Percentiles rank a stretch among this genome's conserved stretches.
Conservation (phyloP, 2,797 vertebrate genomes). For the Yasuhikotakia modesta region DNA sequence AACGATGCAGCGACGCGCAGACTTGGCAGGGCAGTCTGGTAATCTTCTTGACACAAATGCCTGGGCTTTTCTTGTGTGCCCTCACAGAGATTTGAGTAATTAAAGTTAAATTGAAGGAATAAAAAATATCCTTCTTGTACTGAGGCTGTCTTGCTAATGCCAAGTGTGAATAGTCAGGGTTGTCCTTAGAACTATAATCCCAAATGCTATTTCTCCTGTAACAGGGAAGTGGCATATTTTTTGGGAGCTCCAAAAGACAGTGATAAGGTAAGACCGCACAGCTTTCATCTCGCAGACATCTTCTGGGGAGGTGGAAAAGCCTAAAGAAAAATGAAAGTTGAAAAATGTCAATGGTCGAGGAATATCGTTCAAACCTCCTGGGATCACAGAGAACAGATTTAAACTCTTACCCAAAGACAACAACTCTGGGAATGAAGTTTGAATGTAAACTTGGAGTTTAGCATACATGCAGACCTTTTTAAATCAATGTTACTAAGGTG, state of each 20-base stretch:
- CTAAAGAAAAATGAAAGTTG: conserved; percentile 56
- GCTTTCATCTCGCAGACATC: conserved; percentile 79
- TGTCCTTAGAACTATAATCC: conserved; percentile 84
- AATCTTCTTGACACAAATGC: conserved; percentile 88
- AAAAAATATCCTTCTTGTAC: conserved; percentile 86
- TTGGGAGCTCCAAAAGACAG: conserved; percentile 74
- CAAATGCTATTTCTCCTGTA: conserved; percentile 75
- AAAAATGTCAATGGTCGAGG: conserved; percentile 63
- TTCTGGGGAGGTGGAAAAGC: conserved; percentile 61
- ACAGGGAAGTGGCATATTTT: conserved; percentile 74
- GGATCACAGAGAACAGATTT: neutral
- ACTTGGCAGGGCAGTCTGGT: conserved; percentile 87
- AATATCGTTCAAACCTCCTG: conserved; percentile 47
- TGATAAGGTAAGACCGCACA: conserved; percentile 75
- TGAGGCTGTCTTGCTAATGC: conserved; percentile 82
- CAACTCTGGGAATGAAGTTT: conserved; percentile 31
- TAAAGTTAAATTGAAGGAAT: conserved; percentile 88
- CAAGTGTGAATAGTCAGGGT: conserved; percentile 82
- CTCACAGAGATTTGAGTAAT: conserved; percentile 87
- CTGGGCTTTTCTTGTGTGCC: conserved; percentile 83
- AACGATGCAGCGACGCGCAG: conserved; percentile 80
- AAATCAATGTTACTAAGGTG: neutral
- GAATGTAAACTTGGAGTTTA: neutral
- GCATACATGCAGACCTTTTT: neutral
- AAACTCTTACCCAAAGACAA: neutral